Evolutionary conservation across 2,888 invertebrate genomes (phyloP), one percentile per base, ranked within the genome.

Genomic region (Halictus ligatus): DNA sequence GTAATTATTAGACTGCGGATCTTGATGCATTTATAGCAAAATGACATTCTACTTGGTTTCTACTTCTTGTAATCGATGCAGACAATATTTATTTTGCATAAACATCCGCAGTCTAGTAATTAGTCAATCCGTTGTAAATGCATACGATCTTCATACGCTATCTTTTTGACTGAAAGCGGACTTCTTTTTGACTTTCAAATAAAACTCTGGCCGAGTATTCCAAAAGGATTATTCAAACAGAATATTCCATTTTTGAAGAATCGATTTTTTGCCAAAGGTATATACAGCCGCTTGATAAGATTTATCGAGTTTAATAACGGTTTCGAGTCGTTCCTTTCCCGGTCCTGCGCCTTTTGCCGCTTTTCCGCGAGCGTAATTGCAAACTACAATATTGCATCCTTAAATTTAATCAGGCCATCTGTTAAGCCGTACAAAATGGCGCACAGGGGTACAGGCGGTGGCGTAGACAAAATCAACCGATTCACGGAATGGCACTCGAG

Each of bases 381-480:
- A 64, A 58, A 15, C 64, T 64, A 64, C 64, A 64, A 64, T 64
- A 64, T 64, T 64, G 64, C 64, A 64, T 43, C 43, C 43, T 71
- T 43, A 48, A 54, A 74, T 35, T 35, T 74, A 35, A 12, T 54
- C 50, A 74, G 35, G 21, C 29, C 35, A 74, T 50, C 46, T 25
- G 69, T 71, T 71, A 40, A 71, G 71, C 40, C 40, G 69, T 18
- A 40, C 25, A 29, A 60, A 81, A 64, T 50, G 15, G 35, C 75
- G n/a, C 74, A n/a, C 43, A 15, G 60, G 15, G 8, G 8, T n/a
- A n/a, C n/a, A 2, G 21, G 15, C 48, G 12, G 10, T 25, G 15
- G 18, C 48, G 50, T 18, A n/a, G 73, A 21, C 43, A 50, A 46
- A 71, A 43, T 71, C 71, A 71, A 43, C 71, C 5, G 67, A 58